Evolutionary conservation across 2,797 vertebrate species (phyloP).

Genomic region (Chromobotia macracanthus): DNA sequence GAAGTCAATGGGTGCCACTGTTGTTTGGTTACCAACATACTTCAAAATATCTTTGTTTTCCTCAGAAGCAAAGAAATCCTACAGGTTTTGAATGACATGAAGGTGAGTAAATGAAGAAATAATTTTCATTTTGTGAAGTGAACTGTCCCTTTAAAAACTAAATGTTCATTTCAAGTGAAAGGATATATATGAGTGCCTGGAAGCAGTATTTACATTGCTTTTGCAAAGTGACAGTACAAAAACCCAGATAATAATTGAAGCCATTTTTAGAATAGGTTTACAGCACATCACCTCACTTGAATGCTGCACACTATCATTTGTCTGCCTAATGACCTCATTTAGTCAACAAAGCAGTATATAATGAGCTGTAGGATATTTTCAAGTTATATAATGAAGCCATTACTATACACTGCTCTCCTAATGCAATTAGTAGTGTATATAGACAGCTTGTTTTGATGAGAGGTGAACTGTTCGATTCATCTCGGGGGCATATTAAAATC

Average conservation of each 20-base stretch:
- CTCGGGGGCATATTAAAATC: slow-evolving; percentile 57
- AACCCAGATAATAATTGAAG: slow-evolving; percentile 8
- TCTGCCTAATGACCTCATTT: slow-evolving; percentile 52
- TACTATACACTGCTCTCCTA: slow-evolving; percentile 39
- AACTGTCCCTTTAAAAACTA: background rate
- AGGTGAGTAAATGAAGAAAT: no score
- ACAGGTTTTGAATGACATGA: no score
- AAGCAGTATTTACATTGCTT: slow-evolving; percentile 5
- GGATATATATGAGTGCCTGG: background rate
- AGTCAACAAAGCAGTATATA: slow-evolving; percentile 51
- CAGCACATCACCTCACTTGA: slow-evolving; percentile 42
- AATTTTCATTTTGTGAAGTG: no score
- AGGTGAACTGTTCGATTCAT: slow-evolving; percentile 45
- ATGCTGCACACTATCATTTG: slow-evolving; percentile 46
- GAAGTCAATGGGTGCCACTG: no score
- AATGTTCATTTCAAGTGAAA: background rate
- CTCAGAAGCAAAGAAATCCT: no score
- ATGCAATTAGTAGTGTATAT: slow-evolving; percentile 47
- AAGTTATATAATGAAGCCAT: slow-evolving; percentile 59
- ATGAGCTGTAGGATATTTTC: slow-evolving; percentile 54
- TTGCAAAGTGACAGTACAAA: background rate
- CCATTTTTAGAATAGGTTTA: slow-evolving; percentile 19
- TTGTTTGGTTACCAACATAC: no score
- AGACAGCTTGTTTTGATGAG: slow-evolving; percentile 45
- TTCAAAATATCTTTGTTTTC: no score